Evolutionary conservation across 2,888 invertebrate species (phyloP), one percentile per base, ranked within the genome.

Genomic region (Andrena fulva): DNA sequence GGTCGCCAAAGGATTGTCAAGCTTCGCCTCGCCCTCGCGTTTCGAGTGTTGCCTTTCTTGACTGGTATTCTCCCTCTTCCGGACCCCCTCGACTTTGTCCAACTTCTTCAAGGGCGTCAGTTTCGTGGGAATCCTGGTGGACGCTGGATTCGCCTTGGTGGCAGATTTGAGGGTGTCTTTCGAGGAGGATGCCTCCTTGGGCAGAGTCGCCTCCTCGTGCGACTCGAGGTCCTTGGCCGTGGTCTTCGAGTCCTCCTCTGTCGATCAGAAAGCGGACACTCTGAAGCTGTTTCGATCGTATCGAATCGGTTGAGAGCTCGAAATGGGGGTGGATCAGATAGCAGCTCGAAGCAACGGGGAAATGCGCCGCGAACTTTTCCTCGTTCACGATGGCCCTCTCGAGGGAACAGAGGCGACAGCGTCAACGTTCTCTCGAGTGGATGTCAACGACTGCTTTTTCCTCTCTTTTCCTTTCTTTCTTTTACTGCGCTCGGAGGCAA

Each of bases 181-280:
- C 10, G 70, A 24, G 10, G 60, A 42, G 5, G 76, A 83, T 0
- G 66, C n/a, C 16, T 93, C 93, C 33, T 92, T 93, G 1, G 92
- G 91, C 12, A 92, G 71, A 2, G 89, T 91, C 6, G 87, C 89
- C 60, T 92, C 93, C 67, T 92, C 92, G 74, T 92, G 91, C 2
- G 92, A 92, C 24, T 92, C 92, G 73, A 92, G 83, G 7, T 93
- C 94, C 85, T 93, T 94, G 16, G 93, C 93, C 16, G 94, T 94
- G 59, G 94, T 94, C 89, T 94, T 94, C 5, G 94, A 94, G 81
- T 94, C 94, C 83, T 94, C 94, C 81, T 94, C 94, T 93, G 71
- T 27, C n/a, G 56, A 62, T 31, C n/a, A 80, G 63, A 82, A 75
- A 56, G 27, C 20, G 52, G 0, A 31, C 3, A 20, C 16, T 42